Conservation (phyloP, 64 coral and sea anemone species). For the Astreopora myriophthalma region DNA sequence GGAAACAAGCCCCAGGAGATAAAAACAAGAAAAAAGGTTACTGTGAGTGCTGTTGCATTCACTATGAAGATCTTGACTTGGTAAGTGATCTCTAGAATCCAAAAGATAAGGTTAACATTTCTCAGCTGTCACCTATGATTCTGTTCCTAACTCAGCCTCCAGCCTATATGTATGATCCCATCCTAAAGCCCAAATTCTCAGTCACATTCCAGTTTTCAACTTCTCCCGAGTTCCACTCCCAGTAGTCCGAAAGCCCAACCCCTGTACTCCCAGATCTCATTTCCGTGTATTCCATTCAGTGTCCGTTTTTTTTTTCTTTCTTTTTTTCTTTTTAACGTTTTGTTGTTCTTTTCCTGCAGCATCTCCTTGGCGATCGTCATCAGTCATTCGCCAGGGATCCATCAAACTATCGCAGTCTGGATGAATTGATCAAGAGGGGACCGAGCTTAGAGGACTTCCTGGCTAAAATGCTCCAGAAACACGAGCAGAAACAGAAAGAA, state of each 20-base stretch:
- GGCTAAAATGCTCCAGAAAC: constrained; percentile 49
- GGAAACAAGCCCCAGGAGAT: constrained; percentile 43
- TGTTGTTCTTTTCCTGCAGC: constrained; percentile 39
- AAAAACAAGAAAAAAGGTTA: constrained; percentile 76
- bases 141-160: not conserved
- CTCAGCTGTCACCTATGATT: not conserved
- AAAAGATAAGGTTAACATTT: too few species aligned
- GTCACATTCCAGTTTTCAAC: too few species aligned
- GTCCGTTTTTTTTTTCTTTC: not conserved
- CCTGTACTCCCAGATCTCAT: too few species aligned
- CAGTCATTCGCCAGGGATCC: constrained; percentile 74
- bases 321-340: not conserved
- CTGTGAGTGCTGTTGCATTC: constrained; percentile 89
- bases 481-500: constrained; percentile 4
- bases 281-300: too few species aligned
- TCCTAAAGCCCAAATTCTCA: too few species aligned
- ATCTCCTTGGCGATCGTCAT: constrained; percentile 83
- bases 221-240: too few species aligned
- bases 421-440: constrained; percentile 74
- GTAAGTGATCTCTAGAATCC: constrained; percentile 55
- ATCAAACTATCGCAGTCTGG: constrained; percentile 77
- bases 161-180: too few species aligned
- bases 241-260: too few species aligned
- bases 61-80: constrained; percentile 85
- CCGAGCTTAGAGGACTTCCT: constrained; percentile 78